Evolutionary conservation across 2,888 invertebrate species (phyloP).

Genomic region (Nemoura dubitans): DNA sequence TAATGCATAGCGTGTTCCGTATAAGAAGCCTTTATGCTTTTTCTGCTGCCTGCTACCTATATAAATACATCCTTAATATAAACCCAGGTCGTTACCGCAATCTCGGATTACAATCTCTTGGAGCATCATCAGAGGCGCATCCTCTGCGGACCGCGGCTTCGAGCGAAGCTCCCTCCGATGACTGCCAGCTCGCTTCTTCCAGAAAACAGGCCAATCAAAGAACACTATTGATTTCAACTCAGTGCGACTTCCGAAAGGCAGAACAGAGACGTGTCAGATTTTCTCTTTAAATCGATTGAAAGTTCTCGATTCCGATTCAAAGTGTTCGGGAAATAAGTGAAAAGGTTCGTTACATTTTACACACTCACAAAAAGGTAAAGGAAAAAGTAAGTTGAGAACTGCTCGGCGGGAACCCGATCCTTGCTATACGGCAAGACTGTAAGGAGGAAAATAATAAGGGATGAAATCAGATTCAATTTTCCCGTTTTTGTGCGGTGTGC

Average conservation of each 20-base stretch:
- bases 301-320: not conserved
- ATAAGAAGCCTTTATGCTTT: not conserved
- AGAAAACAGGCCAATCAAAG: not conserved
- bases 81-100: constrained; percentile 34
- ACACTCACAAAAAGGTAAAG: not conserved
- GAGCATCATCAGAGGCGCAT: constrained; percentile 15
- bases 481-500: not conserved
- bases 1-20: not conserved
- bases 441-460: constrained; percentile 2
- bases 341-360: not conserved
- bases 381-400: not conserved
- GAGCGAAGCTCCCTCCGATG: not conserved
- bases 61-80: constrained; percentile 19
- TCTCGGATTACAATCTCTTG: constrained; percentile 37
- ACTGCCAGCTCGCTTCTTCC: not conserved
- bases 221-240: not conserved
- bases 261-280: not conserved
- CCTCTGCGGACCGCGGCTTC: constrained; percentile 27
- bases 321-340: not conserved
- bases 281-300: not conserved
- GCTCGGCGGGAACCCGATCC: not conserved
- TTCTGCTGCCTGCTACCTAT: not conserved
- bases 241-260: not conserved
- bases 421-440: not conserved
- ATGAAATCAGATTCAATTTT: constrained; percentile 12